These are phyloP conservation scores for Pleuronectes platessa DNA, from an alignment of 2,113 vertebrate genomes.

Conservation along the genomic window DNA sequence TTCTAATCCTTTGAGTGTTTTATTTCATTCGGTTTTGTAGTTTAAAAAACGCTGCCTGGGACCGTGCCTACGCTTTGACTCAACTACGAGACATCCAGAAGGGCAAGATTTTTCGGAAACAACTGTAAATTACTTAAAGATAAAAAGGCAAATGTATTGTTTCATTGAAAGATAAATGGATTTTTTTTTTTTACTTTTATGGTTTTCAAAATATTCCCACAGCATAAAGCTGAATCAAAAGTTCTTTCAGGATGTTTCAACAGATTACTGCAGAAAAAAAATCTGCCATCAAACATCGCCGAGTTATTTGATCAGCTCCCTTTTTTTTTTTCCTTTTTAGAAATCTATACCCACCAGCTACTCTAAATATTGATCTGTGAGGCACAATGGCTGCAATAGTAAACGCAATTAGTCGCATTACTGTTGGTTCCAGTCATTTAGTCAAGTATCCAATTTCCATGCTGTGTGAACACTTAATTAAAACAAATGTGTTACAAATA, in stretches of 20 bases:
- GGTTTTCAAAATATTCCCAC: neutral
- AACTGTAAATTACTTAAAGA: slow-evolving; percentile 17
- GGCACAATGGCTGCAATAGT: slow-evolving; percentile 70
- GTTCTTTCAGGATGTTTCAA: slow-evolving; percentile 16
- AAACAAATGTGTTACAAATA: slow-evolving; percentile 86
- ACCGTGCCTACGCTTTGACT: slow-evolving; percentile 61
- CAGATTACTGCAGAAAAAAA: slow-evolving; percentile 12
- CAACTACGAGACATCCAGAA: slow-evolving; percentile 48
- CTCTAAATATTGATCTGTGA: slow-evolving; percentile 80
- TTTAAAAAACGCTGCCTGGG: slow-evolving; percentile 87
- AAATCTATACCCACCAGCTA: slow-evolving; percentile 66
- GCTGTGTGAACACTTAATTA: slow-evolving; percentile 86
- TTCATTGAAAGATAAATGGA: slow-evolving; percentile 5
- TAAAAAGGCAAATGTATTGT: slow-evolving; percentile 16
- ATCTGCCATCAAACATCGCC: slow-evolving; percentile 28
- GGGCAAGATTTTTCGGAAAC: slow-evolving; percentile 18
- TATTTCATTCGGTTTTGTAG: slow-evolving; percentile 92
- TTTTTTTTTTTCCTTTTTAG: slow-evolving; percentile 54
- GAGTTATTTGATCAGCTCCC: slow-evolving; percentile 63
- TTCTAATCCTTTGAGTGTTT: slow-evolving; percentile 92
- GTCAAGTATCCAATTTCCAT: slow-evolving; percentile 83
- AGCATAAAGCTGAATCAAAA: neutral
- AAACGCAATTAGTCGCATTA: slow-evolving; percentile 82
- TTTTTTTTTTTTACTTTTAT: neutral
- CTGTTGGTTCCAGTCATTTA: slow-evolving; percentile 81